Evolutionary conservation across 2,113 vertebrate genomes (phyloP), one percentile per base, ranked within the genome.

Genomic region (Tupaia tana): DNA sequence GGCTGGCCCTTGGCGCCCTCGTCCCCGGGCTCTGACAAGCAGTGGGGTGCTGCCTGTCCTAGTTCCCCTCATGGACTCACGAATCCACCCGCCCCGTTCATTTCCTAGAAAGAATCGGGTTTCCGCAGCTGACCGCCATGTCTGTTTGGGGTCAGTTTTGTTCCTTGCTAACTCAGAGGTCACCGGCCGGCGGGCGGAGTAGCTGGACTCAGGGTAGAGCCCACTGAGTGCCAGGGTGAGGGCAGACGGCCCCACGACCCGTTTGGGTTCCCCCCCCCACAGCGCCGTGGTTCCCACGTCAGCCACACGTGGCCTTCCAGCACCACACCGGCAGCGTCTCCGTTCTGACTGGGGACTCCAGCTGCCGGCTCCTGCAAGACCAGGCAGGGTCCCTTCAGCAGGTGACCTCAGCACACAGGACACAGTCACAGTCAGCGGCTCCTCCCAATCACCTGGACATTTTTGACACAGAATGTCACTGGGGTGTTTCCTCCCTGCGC

Each of bases 401-500:
- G 43, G 43, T 43, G 43, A 3, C 43, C 43, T 43, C 43, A 43
- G 43, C 43, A 43, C 43, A 43, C 43, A 43, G 67, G 20, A 27
- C 2, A 34, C 2, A 82, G 69, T 9, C 19, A 78, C 86, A 63
- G 27, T 24, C n/a, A 27, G 16, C 5, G 29, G 66, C 24, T 14
- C 92, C 27, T 8, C 73, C 54, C 43, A 56, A 59, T 34, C 63
- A 34, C 14, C 18, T 20, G 24, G n/a, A 29, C 56, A 20, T 20
- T 16, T 86, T 94, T 83, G 94, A 88, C 71, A 2, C 11, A 71
- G 66, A 74, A 27, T 34, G 59, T 63, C 70, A 27, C 78, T 56
- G 54, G 20, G 29, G 64, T 85, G 56, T 64, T 29, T 93, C 90
- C 87, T 69, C 15, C 78, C 31, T 31, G 27, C 2, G 9, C 66